Base-by-base conservation (phyloP, 2,888 invertebrate genomes). In the Bugula neritina region DNA sequence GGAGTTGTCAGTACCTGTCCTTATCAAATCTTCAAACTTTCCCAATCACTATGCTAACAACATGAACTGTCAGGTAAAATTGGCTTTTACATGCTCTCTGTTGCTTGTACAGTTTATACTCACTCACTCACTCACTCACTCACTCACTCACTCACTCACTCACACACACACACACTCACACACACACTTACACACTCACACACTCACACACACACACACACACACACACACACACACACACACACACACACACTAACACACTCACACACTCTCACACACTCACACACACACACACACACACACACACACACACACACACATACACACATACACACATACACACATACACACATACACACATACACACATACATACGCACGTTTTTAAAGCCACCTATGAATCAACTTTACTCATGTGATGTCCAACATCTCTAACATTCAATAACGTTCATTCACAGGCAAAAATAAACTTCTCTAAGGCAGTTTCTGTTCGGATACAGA, bases 21-120 rank as follows among this genome's bases (percentile, higher is more conserved):
- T 63, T 27, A 34, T 63, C 31, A 63, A 63, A 31, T 63, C 63
- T 29, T 31, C 63, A 13, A 31, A 34, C 5, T 63, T 63, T 63
- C 63, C 63, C 17, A 34, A 27, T 27, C 21, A 29, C 5, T 63
- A 63, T 27, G 13, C 63, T 5, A 27, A 31, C 21, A 27, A 17
- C 17, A 3, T 21, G 5, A 63, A 34, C 31, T 63, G 63, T 63
- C 27, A 63, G 63, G 63, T 63, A 63, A 25, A n/a, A n/a, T n/a
- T n/a, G n/a, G n/a, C n/a, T n/a, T n/a, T n/a, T n/a, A n/a, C n/a
- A n/a, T n/a, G n/a, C n/a, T n/a, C n/a, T n/a, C n/a, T n/a, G n/a
- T n/a, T n/a, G n/a, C n/a, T n/a, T n/a, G n/a, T n/a, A n/a, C n/a
- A n/a, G n/a, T n/a, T n/a, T n/a, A n/a, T n/a, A n/a, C n/a, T n/a